A percentile compares a stretch with the other conserved stretches of the same genome.
These are phyloP conservation scores for Trissoscelio sp. DNA, from an alignment of 2,888 invertebrate genomes.

Conservation along the genomic window DNA sequence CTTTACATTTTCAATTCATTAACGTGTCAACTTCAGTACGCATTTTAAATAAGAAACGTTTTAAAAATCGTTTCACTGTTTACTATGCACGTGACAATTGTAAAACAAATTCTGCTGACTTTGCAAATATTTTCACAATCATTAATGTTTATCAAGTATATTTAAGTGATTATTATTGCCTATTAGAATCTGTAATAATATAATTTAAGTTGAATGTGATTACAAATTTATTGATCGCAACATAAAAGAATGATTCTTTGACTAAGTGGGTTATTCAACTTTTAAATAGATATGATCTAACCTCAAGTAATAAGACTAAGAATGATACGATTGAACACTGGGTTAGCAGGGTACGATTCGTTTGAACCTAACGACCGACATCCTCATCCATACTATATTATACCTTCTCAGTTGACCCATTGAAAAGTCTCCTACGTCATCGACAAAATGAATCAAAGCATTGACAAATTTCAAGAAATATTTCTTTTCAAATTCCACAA, in stretches of 20 bases:
- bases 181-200: not conserved
- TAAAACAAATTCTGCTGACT: conserved; percentile 21
- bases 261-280: conserved; percentile 38
- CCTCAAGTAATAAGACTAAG: conserved; percentile 72
- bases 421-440: conserved; percentile 61
- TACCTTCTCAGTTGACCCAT: conserved; percentile 77
- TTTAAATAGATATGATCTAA: conserved; percentile 52
- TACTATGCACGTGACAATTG: conserved; percentile 36
- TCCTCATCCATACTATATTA: conserved; percentile 79
- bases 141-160: too few species aligned
- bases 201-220: too few species aligned
- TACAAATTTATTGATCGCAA: conserved; percentile 24
- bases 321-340: conserved; percentile 75
- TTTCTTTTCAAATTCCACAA: too few species aligned
- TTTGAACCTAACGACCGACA: conserved; percentile 80
- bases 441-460: conserved; percentile 5
- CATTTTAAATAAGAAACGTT: conserved; percentile 36
- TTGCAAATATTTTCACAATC: conserved; percentile 37
- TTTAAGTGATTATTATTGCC: too few species aligned
- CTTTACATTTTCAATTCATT: not conserved
- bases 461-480: not conserved
- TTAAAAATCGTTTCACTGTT: conserved; percentile 30
- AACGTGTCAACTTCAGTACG: conserved; percentile 16
- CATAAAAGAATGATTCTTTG: conserved; percentile 27
- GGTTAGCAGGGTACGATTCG: conserved; percentile 80